Evolutionary conservation across 1,140 invertebrate species (phyloP), one percentile per base, ranked within the genome.

Genomic region (Scaptomyza hsui): DNA sequence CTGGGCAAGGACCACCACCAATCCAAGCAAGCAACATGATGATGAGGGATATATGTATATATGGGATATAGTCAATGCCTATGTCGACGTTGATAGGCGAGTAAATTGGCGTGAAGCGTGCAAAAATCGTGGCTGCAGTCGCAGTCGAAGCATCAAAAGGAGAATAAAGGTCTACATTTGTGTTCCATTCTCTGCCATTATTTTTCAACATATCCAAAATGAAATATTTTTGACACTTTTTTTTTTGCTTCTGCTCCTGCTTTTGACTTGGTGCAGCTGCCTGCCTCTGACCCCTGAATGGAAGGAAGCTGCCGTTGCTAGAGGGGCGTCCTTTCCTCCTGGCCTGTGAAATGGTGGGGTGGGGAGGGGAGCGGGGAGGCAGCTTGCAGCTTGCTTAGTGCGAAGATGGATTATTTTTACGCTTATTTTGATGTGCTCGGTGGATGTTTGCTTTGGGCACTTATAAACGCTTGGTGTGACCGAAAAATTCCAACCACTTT

Each of bases 161-260:
- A 24, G 24, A 24, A 24, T 29, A 29, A 47, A 13, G 56, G 32
- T 56, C 9, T 42, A 19, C 21, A 19, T n/a, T 49, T 9, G 18
- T 47, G 16, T 18, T 21, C 21, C 13, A 45, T 53, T 16, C 21
- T 53, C 18, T 42, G 72, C 68, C 80, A 89, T 79, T 89, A 86
- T 89, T 89, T 85, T 89, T 81, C 78, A 80, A 81, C 81, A 86
- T 72, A 78, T 89, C 60, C 78, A 89, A 89, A 89, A 78, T 85
- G 75, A 89, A 89, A 82, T 75, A 89, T 89, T 89, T 89, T 89
- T 89, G 80, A 89, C 86, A 89, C 81, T 89, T 86, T 83, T 72
- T 74, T 67, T 55, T 39, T 24, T 7, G 4, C 6, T 55, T 60
- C 65, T 55, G 29, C 18, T 10, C 16, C 49, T 39, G 21, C 10